phyloP scores from a whole-genome alignment of 2,888 invertebrate species.

The Phortica okadai region DNA sequence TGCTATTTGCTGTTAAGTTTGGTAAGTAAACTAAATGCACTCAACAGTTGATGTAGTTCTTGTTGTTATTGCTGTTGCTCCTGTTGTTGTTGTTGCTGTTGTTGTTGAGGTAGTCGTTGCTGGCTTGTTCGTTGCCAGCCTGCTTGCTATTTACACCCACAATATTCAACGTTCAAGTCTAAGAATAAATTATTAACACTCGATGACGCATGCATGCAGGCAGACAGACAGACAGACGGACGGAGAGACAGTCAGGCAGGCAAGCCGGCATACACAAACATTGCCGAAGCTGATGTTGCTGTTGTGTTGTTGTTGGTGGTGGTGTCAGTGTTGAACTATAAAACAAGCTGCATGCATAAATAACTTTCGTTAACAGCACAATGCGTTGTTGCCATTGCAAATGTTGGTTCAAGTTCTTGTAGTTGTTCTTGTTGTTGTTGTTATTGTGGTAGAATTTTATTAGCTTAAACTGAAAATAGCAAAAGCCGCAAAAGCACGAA shows the following conservation, averaged over 20 bases:
- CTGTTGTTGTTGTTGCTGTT: conserved; percentile 26
- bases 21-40: conserved; percentile 28
- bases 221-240: not conserved
- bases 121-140: conserved; percentile 40
- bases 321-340: conserved; percentile 53
- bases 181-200: conserved; percentile 69
- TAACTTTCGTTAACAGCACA: conserved; percentile 66
- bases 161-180: conserved; percentile 54
- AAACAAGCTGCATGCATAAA: conserved; percentile 62
- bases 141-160: conserved; percentile 64
- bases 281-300: not conserved
- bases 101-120: conserved; percentile 27
- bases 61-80: conserved; percentile 17
- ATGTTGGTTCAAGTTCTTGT: conserved; percentile 25
- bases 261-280: not conserved
- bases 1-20: conserved; percentile 23
- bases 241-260: not conserved
- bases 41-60: conserved; percentile 22
- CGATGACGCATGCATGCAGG: conserved; percentile 67
- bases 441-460: conserved; percentile 24
- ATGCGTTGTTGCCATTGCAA: conserved; percentile 45
- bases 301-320: conserved; percentile 7
- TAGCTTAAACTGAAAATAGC: conserved; percentile 58
- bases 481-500: conserved; percentile 46
- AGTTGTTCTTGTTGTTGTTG: conserved; percentile 14